Conservation (phyloP, 2,888 invertebrate genomes). For the Amiota communis region DNA sequence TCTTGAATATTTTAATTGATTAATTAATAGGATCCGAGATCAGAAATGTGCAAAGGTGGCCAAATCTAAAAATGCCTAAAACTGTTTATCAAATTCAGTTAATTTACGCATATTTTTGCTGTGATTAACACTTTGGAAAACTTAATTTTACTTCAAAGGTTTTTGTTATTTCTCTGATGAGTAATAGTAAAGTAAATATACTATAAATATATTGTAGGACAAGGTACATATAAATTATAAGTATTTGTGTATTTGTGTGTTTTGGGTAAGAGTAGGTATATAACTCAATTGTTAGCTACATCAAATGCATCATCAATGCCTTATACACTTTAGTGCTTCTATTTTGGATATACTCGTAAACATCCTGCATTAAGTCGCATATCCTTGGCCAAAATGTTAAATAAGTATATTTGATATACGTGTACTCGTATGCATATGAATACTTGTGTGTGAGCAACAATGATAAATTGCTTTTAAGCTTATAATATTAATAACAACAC, state of each 20-base stretch:
- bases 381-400: slow-evolving; percentile 11
- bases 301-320: slow-evolving; percentile 33
- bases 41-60: no score
- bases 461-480: slow-evolving; percentile 64
- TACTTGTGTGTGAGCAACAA: slow-evolving; percentile 36
- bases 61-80: neutral
- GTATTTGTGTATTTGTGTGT: slow-evolving; percentile 54
- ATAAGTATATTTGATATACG: slow-evolving; percentile 19
- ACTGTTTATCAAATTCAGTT: slow-evolving; percentile 48
- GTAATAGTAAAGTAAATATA: no score
- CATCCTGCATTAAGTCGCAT: slow-evolving; percentile 7
- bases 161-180: no score
- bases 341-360: slow-evolving; percentile 25
- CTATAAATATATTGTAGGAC: no score
- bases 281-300: no score
- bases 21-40: no score
- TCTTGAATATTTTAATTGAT: no score
- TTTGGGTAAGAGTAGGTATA: neutral
- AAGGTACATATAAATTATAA: no score
- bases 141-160: neutral
- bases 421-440: slow-evolving; percentile 26
- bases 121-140: slow-evolving; percentile 57
- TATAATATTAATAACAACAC: slow-evolving; percentile 66
- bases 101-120: slow-evolving; percentile 66
- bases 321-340: slow-evolving; percentile 42